Evolutionary conservation across 2,888 invertebrate genomes (phyloP), one percentile per base, ranked within the genome.

Genomic region (Clepsis dumicolana): DNA sequence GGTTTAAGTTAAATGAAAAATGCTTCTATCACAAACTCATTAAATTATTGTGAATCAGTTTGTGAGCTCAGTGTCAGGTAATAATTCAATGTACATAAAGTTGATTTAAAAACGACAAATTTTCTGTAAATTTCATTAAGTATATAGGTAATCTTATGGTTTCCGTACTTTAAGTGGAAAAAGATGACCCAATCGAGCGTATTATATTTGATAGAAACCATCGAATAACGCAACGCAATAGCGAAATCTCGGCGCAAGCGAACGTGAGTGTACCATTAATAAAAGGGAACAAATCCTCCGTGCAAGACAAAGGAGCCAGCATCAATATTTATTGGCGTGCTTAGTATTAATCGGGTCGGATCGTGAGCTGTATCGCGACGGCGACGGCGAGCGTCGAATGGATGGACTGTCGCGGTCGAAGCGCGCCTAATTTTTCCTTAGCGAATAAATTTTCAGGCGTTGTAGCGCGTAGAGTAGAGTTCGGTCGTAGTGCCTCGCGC

Each of bases 301-400:
- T 85, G 84, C 84, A 88, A 93, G 91, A 92, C 91, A 92, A 92
- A 92, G 91, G 86, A 91, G 88, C 87, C 81, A 82, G 88, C 87
- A 87, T 90, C 91, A 87, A 90, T 93, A 93, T 93, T 93, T 93
- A 93, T 93, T 89, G 91, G 88, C 84, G 88, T 89, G 88, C 92
- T 93, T 92, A 90, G 88, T 91, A 93, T 91, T 93, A 93, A 93
- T 93, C 93, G 91, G 84, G 82, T 80, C 74, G 83, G 88, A 88
- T 89, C 86, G 87, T 84, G 86, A 83, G 82, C 80, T 83, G 81
- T 90, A 90, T 90, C 87, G 87, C 84, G 81, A 81, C 81, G 80
- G 76, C 77, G 80, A 80, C 81, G 74, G 79, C 76, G 77, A 77
- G 78, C 80, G 81, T 78, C 81, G 82, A 84, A 91, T 88, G 83